phyloP scores from a whole-genome alignment of 2,888 invertebrate species.

The Druceiella hillmani region DNA sequence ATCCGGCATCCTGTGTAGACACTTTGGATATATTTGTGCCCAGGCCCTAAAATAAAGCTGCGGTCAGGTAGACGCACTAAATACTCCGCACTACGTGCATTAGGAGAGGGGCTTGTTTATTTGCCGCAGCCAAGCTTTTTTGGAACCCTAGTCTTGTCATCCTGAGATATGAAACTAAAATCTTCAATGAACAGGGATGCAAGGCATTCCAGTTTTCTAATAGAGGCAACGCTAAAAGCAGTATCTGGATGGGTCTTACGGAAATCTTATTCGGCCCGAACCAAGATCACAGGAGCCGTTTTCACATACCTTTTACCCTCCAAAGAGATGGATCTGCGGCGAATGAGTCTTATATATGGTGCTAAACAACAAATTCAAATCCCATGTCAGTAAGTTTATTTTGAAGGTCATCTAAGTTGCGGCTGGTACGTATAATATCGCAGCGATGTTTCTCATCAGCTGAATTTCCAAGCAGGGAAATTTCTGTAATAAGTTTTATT shows the following conservation, averaged over 20 bases:
- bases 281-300: too few relatives aligned
- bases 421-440: not conserved
- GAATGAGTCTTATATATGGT: slow-evolving; percentile 10
- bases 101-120: slow-evolving; percentile 6
- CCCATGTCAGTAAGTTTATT: slow-evolving; percentile 2
- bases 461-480: slow-evolving; percentile 2
- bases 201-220: slow-evolving; percentile 9
- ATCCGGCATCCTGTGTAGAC: slow-evolving; percentile 8
- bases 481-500: slow-evolving; percentile 1
- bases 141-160: slow-evolving; percentile 9
- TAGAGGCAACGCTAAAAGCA: slow-evolving; percentile 8
- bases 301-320: too few relatives aligned
- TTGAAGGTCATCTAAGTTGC: slow-evolving; percentile 2
- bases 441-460: slow-evolving; percentile 1
- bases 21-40: slow-evolving; percentile 7
- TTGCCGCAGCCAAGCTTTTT: slow-evolving; percentile 7
- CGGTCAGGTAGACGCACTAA: slow-evolving; percentile 1
- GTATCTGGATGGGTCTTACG: slow-evolving; percentile 10
- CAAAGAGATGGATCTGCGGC: slow-evolving; percentile 9
- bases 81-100: slow-evolving; percentile 8
- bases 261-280: too few relatives aligned
- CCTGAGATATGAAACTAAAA: slow-evolving; percentile 8
- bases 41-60: not conserved
- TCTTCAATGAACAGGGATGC: slow-evolving; percentile 10
- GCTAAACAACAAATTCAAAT: slow-evolving; percentile 10